phyloP scores from a whole-genome alignment of 2,797 vertebrate genomes.

The Antennarius maculatus region DNA sequence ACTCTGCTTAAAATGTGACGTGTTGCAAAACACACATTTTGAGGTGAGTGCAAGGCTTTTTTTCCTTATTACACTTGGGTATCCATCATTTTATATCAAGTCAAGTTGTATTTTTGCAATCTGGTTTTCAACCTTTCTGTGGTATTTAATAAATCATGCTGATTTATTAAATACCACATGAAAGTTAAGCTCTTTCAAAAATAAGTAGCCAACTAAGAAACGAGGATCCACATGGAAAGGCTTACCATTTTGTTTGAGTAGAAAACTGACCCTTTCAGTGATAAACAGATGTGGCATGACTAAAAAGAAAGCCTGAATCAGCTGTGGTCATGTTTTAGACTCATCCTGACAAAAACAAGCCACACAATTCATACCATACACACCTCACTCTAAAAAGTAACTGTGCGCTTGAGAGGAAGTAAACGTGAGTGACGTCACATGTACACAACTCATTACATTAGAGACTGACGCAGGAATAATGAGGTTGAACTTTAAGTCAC shows the following conservation, averaged over 20 bases:
- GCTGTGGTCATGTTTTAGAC: constrained; percentile 10
- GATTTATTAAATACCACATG: constrained; percentile 9
- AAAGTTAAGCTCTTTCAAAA: constrained; percentile 8
- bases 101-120: constrained; percentile 9
- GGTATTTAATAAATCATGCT: constrained; percentile 16
- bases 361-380: constrained; percentile 33
- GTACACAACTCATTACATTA: constrained; percentile 1
- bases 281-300: constrained; percentile 9
- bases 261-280: constrained; percentile 1
- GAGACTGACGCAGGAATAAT: constrained; percentile 23
- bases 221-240: constrained; percentile 3
- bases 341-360: constrained; percentile 10
- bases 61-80: background rate
- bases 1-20: constrained; percentile 19
- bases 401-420: constrained; percentile 16
- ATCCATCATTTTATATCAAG: constrained; percentile 1
- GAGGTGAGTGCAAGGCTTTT: constrained; percentile 19
- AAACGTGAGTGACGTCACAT: constrained; percentile 24
- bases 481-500: constrained; percentile 8
- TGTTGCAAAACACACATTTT: constrained; percentile 18
- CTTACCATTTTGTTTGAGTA: constrained; percentile 6
- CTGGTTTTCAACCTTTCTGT: constrained; percentile 26
- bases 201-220: constrained; percentile 8
- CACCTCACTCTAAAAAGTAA: constrained; percentile 28
- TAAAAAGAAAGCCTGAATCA: constrained; percentile 22